A percentile compares a stretch with the other conserved stretches of the same genome.
These are phyloP conservation scores for Danaus chrysippus DNA, from an alignment of 2,888 invertebrate genomes.

Conservation along the genomic window DNA sequence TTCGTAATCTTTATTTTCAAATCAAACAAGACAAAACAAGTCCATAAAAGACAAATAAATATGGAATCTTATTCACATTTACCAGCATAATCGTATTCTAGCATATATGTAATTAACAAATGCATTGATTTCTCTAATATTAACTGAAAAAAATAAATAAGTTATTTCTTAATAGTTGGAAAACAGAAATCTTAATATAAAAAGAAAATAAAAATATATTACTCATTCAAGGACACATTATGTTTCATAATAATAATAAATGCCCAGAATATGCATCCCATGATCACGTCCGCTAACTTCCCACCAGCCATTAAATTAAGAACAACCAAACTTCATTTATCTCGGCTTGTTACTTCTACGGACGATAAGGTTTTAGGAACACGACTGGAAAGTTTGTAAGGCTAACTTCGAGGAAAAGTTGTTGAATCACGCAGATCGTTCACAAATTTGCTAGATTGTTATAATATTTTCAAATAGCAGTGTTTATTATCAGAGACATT, in stretches of 20 bases:
- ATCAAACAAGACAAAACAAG: too few relatives aligned
- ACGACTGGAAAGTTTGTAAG: constrained; percentile 62
- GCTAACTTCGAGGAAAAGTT: constrained; percentile 64
- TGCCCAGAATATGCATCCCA: constrained; percentile 48
- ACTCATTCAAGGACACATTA: too few relatives aligned
- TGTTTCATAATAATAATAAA: constrained; percentile 36
- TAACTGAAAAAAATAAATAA: too few relatives aligned
- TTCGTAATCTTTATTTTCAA: too few relatives aligned
- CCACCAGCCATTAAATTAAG: constrained; percentile 73
- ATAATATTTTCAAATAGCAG: constrained; percentile 69
- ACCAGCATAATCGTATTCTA: too few relatives aligned
- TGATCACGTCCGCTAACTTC: constrained; percentile 70
- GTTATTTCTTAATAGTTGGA: too few relatives aligned
- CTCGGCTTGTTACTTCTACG: constrained; percentile 72
- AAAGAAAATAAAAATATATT: too few relatives aligned
- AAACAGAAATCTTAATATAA: too few relatives aligned
- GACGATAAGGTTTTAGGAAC: constrained; percentile 71
- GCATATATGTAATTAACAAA: too few relatives aligned
- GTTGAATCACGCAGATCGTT: constrained; percentile 73
- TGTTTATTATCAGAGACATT: constrained; percentile 55
- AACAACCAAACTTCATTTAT: constrained; percentile 76
- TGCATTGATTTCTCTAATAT: too few relatives aligned
- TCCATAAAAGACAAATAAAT: too few relatives aligned
- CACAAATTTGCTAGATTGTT: constrained; percentile 69
- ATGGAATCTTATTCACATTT: too few relatives aligned